Evolutionary conservation across 2,888 invertebrate genomes (phyloP).

Genomic region (Noctua janthina): DNA sequence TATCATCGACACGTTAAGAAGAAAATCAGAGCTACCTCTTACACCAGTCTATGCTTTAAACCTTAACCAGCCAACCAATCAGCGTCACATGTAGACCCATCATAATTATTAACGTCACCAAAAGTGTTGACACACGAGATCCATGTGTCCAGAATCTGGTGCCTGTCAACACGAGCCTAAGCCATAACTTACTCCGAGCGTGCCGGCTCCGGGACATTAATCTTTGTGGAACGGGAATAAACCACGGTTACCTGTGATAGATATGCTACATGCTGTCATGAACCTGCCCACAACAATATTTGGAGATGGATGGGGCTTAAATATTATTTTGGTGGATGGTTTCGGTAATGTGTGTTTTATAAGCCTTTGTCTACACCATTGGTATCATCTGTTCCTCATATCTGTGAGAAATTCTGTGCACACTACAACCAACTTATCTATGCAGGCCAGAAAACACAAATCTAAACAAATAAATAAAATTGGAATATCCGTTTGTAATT

Average conservation of each 20-base stretch:
- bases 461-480: no score
- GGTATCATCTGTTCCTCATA: no score
- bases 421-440: no score
- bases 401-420: not conserved
- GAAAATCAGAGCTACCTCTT: not conserved
- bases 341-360: not conserved
- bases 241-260: slow-evolving; percentile 26
- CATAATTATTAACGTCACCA: slow-evolving; percentile 5
- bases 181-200: slow-evolving; percentile 6
- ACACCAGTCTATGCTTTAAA: not conserved
- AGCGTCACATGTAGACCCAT: slow-evolving; percentile 4
- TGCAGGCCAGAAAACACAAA: no score
- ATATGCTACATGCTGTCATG: slow-evolving; percentile 4
- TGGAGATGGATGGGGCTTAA: slow-evolving; percentile 4
- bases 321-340: not conserved
- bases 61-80: not conserved
- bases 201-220: slow-evolving; percentile 8
- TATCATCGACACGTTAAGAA: no score
- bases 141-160: slow-evolving; percentile 11
- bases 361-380: not conserved
- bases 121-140: slow-evolving; percentile 9
- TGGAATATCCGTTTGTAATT: no score
- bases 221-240: slow-evolving; percentile 10
- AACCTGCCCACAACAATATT: slow-evolving; percentile 4
- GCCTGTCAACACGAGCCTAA: slow-evolving; percentile 7